Evolutionary conservation across 37 sponge, comb jelly and placozoan genomes (phyloP).

Genomic region (Geodia barretti): DNA sequence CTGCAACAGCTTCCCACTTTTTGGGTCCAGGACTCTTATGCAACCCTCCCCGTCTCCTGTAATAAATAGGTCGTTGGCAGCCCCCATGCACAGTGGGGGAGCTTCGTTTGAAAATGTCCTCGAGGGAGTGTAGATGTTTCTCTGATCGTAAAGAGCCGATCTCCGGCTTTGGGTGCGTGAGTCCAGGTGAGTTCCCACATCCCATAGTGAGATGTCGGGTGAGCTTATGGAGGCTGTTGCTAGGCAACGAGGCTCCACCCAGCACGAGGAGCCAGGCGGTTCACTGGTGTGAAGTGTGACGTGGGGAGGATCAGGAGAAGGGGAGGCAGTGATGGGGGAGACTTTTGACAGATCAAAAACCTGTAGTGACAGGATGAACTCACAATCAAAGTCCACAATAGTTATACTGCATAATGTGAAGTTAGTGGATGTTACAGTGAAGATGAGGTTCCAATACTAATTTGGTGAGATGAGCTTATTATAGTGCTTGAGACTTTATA

Average conservation of each 20-base stretch:
- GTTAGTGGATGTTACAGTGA: too few species aligned
- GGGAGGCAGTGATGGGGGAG: conserved; percentile 1
- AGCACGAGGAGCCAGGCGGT: not conserved
- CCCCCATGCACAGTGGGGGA: not conserved
- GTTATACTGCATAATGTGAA: too few species aligned
- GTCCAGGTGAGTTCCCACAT: conserved; percentile 7
- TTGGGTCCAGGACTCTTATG: conserved; percentile 19
- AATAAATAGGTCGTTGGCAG: conserved; percentile 21
- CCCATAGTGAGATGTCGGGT: conserved; percentile 10
- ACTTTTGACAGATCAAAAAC: conserved; percentile 6
- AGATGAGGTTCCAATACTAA: too few species aligned
- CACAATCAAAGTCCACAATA: too few species aligned
- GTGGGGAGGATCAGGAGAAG: conserved; percentile 9
- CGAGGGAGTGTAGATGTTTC: conserved; percentile 18
- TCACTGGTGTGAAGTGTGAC: conserved; percentile 13
- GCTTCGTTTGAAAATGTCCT: not conserved
- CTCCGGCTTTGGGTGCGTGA: not conserved
- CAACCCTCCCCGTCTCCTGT: conserved; percentile 35
- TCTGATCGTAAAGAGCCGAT: not conserved
- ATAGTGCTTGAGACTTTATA: too few species aligned
- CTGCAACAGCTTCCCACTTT: conserved; percentile 1
- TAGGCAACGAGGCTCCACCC: conserved; percentile 12
- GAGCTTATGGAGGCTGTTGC: not conserved
- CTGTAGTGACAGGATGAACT: not conserved
- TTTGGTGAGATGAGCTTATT: too few species aligned